phyloP scores from a whole-genome alignment of 2,888 invertebrate species.

The Coelogynopora nodosa region DNA sequence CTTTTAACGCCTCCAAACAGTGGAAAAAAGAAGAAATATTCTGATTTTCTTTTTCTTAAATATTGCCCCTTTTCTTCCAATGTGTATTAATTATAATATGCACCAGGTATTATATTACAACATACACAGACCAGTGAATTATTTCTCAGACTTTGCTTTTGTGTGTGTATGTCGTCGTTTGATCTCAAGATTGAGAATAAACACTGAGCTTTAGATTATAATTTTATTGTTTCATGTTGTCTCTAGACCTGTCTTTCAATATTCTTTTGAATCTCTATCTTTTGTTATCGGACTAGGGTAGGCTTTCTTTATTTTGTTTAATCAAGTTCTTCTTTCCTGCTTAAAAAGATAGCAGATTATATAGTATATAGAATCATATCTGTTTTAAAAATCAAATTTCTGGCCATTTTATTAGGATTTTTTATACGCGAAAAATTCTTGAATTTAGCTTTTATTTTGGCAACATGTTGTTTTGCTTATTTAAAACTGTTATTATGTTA shows the following conservation, averaged over 20 bases:
- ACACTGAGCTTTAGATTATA: neutral
- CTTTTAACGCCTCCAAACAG: neutral
- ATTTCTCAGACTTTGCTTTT: too few species aligned
- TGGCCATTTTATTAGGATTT: too few species aligned
- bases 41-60: too few species aligned
- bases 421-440: too few species aligned
- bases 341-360: neutral
- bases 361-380: too few species aligned
- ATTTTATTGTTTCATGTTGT: conserved; percentile 25
- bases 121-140: neutral
- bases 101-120: too few species aligned
- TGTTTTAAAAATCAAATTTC: too few species aligned
- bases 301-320: neutral
- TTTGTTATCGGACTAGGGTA: neutral
- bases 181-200: conserved; percentile 18
- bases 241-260: neutral
- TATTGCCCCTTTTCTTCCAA: too few species aligned
- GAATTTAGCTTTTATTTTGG: too few species aligned
- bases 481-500: too few species aligned
- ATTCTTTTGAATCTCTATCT: neutral
- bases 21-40: neutral
- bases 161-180: neutral
- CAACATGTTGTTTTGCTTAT: too few species aligned
- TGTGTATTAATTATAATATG: too few species aligned
- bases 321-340: neutral